Base-by-base conservation (phyloP, 2,797 vertebrate genomes). In the Eulemur albifrons region DNA sequence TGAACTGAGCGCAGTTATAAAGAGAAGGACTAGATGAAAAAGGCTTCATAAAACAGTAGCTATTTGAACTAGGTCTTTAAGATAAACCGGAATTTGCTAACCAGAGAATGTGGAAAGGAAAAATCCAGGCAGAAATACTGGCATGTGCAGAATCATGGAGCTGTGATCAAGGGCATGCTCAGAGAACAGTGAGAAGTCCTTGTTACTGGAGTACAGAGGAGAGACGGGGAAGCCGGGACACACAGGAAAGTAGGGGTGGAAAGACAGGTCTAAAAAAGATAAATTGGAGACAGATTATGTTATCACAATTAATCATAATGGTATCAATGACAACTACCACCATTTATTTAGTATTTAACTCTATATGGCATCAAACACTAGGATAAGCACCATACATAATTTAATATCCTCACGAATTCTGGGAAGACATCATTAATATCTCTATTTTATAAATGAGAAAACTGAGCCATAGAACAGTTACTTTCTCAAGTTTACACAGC, bases 401-500 rank as follows among this genome's bases (percentile, higher is more conserved):
- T 72, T 77, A 92, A 79, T 65, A 86, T 89, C 79, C n/a, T 61
- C 11, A 32, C 76, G 18, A 20, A 9, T 8, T 83, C 40, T n/a
- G 6, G 43, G 48, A 88, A 9, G 35, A 77, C 20, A 57, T 76
- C 88, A 81, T 80, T 67, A 77, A 27, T n/a, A 73, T 69, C 40
- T 80, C 45, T n/a, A 79, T 67, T 92, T 84, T 63, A 75, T 63
- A 35, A 89, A 13, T 88, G 63, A 92, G 48, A 65, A 95, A 92
- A 85, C 43, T 48, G 54, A 96, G 25, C 15, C n/a, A 65, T 13
- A n/a, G 88, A 59, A 86, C 86, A 72, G 30, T 84, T 80, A 77
- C 27, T 87, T 94, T 75, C 14, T 38, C 61, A 87, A 80, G 63
- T 72, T 67, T 54, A 84, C 52, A 76, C 4, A 90, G 52, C n/a